Evolutionary conservation across 2,113 vertebrate genomes (phyloP).

Genomic region (Nothobranchius kuhntae): DNA sequence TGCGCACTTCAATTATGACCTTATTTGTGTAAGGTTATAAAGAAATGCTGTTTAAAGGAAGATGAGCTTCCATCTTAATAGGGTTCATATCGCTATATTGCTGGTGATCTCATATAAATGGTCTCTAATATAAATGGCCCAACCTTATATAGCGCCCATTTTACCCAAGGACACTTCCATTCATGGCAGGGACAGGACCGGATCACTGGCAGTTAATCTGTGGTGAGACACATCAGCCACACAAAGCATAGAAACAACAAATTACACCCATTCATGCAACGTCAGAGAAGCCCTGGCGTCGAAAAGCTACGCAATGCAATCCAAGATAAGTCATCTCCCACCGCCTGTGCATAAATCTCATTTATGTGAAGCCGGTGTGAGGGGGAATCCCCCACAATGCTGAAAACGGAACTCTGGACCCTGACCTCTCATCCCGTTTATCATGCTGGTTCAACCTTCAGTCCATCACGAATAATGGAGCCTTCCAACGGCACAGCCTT

Average conservation of each 20-base stretch:
- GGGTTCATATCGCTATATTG: no score
- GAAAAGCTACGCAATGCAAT: no score
- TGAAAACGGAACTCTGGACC: not conserved
- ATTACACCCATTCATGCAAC: not conserved
- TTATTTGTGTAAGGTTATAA: not conserved
- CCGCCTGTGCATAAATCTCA: not conserved
- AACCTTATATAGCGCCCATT: not conserved
- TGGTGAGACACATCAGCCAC: not conserved
- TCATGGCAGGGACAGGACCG: not conserved
- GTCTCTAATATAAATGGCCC: no score
- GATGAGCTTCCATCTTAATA: not conserved
- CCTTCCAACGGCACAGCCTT: not conserved
- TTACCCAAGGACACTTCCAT: not conserved
- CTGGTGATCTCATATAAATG: no score
- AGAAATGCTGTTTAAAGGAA: not conserved
- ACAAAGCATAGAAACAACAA: not conserved
- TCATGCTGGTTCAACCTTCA: slow-evolving; percentile 9
- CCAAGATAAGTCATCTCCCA: not conserved
- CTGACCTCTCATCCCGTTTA: not conserved
- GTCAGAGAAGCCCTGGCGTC: no score
- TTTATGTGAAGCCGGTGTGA: not conserved
- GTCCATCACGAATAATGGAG: not conserved
- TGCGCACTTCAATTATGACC: not conserved
- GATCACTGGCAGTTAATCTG: not conserved
- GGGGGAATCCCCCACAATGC: not conserved